Evolutionary conservation across 2,797 vertebrate genomes (phyloP), one percentile per base, ranked within the genome.

Genomic region (Halcyon chelicuti): DNA sequence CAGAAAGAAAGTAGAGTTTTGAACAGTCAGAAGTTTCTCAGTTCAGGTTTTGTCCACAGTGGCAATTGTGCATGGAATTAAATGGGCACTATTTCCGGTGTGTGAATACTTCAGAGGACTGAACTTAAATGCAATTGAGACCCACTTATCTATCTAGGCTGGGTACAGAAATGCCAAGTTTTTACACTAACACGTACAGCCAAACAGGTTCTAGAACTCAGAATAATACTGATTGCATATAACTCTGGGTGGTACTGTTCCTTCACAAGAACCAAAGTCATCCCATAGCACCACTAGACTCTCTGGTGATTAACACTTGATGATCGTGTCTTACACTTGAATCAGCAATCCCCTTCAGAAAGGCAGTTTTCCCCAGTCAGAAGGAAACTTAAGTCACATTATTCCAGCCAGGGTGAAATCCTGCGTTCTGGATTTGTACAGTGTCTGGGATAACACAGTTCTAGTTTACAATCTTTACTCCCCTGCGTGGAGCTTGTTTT

Each of bases 51-150:
- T 80, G n/a, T 3, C 47, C 47, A 26, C 3, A 58, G 18, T 12
- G 70, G 63, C 8, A 44, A 22, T 0, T 44, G 16, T 20, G 40
- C 26, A 31, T 5, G 12, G 42, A 75, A 87, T 57, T 62, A 71
- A 86, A 78, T 1, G 4, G 29, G 17, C 33, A 29, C 17, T 46
- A 13, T 31, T 63, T 2, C 1, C 14, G 28, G 5, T 0, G 0
- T 21, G 16, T 14, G 8, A 81, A 3, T 40, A 75, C 16, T 60
- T 70, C 19, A 65, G 11, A 7, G 10, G 31, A 18, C 7, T 67
- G 55, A 84, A 70, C 39, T 85, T 9, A 70, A 72, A 63, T 85
- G 28, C 47, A 85, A 4, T 3, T 61, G 33, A 78, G 66, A 65
- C 25, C 17, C 39, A 61, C 51, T 42, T 44, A 29, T 46, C 6